phyloP scores from a whole-genome alignment of 2,113 vertebrate species.

The Spea multiplicata region DNA sequence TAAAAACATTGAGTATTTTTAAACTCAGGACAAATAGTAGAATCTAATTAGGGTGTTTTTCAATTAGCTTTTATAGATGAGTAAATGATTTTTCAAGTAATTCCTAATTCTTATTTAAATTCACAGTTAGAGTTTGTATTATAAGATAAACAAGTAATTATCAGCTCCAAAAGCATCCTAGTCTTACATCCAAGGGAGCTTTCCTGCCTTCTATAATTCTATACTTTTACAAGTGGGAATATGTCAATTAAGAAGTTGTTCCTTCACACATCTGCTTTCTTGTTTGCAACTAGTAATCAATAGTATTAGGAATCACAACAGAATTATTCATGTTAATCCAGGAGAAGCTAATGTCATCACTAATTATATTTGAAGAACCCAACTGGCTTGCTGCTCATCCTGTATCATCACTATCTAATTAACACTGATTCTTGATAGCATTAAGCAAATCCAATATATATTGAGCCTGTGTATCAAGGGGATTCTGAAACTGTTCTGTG shows the following conservation, averaged over 20 bases:
- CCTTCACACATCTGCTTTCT: conserved; percentile 27
- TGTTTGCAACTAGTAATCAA: conserved; percentile 18
- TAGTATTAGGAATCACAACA: conserved; percentile 29
- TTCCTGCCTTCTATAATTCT: neutral
- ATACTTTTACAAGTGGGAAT: conserved; percentile 1
- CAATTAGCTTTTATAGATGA: no score
- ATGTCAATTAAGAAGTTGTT: conserved; percentile 33
- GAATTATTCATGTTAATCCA: conserved; percentile 41
- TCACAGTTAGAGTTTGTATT: conserved; percentile 16
- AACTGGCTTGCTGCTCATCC: conserved; percentile 3
- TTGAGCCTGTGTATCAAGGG: neutral
- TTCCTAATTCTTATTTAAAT: neutral
- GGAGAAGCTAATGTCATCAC: conserved; percentile 32
- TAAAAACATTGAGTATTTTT: no score
- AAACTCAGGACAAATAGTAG: no score
- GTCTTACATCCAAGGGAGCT: neutral
- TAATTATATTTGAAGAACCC: conserved; percentile 37
- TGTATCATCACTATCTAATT: conserved; percentile 20
- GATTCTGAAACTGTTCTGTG: neutral
- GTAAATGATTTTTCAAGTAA: no score
- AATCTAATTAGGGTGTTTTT: no score
- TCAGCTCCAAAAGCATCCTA: neutral
- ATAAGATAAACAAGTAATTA: conserved; percentile 23
- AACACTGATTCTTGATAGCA: conserved; percentile 10
- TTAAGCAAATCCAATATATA: conserved; percentile 4